phyloP scores from a whole-genome alignment of 2,888 invertebrate genomes.

The Dicranocentrus wangi region DNA sequence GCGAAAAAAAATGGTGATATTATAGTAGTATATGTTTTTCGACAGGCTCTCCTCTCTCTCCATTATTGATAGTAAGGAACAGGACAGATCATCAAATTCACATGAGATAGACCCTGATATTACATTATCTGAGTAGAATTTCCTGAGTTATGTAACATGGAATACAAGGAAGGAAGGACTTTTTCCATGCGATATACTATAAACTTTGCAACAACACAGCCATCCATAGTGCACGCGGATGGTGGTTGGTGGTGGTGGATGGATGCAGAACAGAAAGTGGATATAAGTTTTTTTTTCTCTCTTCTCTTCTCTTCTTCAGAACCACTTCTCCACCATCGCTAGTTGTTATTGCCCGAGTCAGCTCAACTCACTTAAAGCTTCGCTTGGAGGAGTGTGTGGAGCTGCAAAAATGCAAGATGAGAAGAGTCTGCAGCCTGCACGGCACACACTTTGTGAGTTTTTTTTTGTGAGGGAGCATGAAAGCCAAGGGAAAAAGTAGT shows the following conservation, averaged over 20 bases:
- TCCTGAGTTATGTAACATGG: constrained; percentile 24
- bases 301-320: neutral
- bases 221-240: too few species aligned
- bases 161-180: constrained; percentile 16
- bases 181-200: constrained; percentile 1
- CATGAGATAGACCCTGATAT: constrained; percentile 30
- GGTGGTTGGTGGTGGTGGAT: neutral
- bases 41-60: too few species aligned
- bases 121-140: neutral
- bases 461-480: constrained; percentile 4
- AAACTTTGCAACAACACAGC: neutral
- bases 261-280: constrained; percentile 15
- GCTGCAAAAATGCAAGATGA: constrained; percentile 10
- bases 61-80: constrained; percentile 17
- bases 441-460: neutral
- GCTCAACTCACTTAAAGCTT: constrained; percentile 3
- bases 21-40: too few species aligned
- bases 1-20: neutral
- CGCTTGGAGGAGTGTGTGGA: neutral
- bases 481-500: constrained; percentile 20
- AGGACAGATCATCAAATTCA: constrained; percentile 45
- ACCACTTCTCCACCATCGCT: constrained; percentile 25
- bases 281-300: constrained; percentile 7
- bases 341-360: constrained; percentile 17
- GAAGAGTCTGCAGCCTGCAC: too few species aligned